Evolutionary conservation across 2,888 invertebrate genomes (phyloP), one percentile per base, ranked within the genome.

Genomic region (Tuberolachnus salignus): DNA sequence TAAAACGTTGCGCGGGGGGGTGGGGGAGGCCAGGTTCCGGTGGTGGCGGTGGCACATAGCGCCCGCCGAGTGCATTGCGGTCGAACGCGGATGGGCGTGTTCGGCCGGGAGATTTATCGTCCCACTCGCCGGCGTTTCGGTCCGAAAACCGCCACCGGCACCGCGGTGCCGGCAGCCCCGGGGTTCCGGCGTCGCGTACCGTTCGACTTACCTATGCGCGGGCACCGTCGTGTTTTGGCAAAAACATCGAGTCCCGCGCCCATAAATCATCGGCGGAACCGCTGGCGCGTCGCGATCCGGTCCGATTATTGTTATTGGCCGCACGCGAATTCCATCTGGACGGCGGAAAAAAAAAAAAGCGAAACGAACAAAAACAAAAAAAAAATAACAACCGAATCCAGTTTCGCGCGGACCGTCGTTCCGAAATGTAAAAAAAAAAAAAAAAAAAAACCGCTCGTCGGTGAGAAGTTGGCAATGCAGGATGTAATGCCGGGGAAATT

Each of bases 41-140:
- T 6, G n/a, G n/a, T n/a, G n/a, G n/a, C n/a, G n/a, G n/a, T n/a
- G n/a, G n/a, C n/a, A n/a, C n/a, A n/a, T n/a, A n/a, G n/a, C 59
- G 34, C 14, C 21, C 4, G 11, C 9, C 51, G 59, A 55, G 26
- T 21, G 66, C 21, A 26, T 26, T 34, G 19, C 59, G 61, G 51
- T 16, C 23, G 73, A 21, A 26, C 19, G 13, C 8, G 34, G n/a
- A 10, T 51, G 46, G 49, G 26, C 75, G 67, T 61, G 34, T 63
- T 51, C 10, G 55, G 3, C 21, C 16, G 21, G 19, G 34, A 67
- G 75, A 78, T 78, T 78, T 78, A 78, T 78, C 66, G 53, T 46
- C 55, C 16, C 16, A 13, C n/a, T 44, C 49, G 14, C 59, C 49
- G 23, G 23, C 57, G 46, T 44, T 69, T 55, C 34, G 53, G 69